phyloP scores from a whole-genome alignment of 2,113 vertebrate genomes.

The Prochilodus magdalenae region DNA sequence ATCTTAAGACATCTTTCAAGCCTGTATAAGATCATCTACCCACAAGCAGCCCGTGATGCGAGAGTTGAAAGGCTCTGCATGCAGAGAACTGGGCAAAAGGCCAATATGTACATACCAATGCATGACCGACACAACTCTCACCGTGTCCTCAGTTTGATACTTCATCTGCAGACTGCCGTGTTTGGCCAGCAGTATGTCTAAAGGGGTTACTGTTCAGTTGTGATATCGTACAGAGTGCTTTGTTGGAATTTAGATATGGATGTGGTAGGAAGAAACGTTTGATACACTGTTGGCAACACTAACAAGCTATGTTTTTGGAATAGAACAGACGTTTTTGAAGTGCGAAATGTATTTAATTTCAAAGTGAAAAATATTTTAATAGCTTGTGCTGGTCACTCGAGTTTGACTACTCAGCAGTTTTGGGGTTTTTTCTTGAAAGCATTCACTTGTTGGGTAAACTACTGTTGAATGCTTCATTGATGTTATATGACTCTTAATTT shows the following conservation, averaged over 20 bases:
- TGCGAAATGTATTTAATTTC: neutral
- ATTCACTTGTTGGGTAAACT: neutral
- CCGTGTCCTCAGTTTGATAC: neutral
- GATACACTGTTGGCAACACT: neutral
- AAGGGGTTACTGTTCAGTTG: neutral
- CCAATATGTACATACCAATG: conserved; percentile 27
- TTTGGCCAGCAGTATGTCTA: neutral
- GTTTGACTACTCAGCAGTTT: neutral
- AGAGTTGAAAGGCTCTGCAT: conserved; percentile 40
- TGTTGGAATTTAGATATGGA: neutral
- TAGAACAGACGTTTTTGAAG: neutral
- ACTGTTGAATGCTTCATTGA: neutral
- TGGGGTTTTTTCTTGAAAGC: conserved; percentile 13
- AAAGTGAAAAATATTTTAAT: neutral
- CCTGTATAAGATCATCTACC: conserved; percentile 30
- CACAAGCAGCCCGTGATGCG: too few species aligned
- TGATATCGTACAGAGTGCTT: neutral
- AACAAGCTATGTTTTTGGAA: neutral
- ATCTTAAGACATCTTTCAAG: conserved; percentile 39
- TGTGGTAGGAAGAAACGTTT: neutral
- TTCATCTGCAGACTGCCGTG: conserved; percentile 19
- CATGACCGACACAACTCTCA: conserved; percentile 24
- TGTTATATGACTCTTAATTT: neutral
- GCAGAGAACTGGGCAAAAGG: conserved; percentile 36
- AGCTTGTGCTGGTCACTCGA: conserved; percentile 16